Evolutionary conservation across 2,113 vertebrate species (phyloP), one percentile per base, ranked within the genome.

Genomic region (Gopherus flavomarginatus): DNA sequence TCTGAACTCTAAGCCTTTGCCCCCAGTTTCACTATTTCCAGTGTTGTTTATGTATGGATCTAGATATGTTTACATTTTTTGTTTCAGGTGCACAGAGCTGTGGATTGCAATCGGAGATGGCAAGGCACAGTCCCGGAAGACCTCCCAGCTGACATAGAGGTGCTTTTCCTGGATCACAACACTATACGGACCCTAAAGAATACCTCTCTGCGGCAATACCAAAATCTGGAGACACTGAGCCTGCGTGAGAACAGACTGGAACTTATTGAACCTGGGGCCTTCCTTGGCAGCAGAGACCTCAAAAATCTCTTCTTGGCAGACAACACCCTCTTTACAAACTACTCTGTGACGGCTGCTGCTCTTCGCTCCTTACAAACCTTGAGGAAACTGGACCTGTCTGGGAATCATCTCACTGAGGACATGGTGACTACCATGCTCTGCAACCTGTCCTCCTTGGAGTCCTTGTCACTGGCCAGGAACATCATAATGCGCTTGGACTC

Each of bases 131-230:
- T 99, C 88, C 99, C 99, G 83, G 75, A 29, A 59, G 88, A 96
- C 81, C 98, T 99, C 50, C 98, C 94, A 1, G 88, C 88, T 2
- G 79, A 97, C 85, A 98, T 95, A 0, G 96, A 98, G 90, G 98
- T 98, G 77, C 98, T 99, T 83, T 96, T 99, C 72, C 97, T 99
- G 22, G 98, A 99, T 95, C 90, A 98, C 97, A 99, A 99, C 94
- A 93, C 97, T 77, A 98, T 99, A 42, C 85, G 78, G 94, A 98
- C 96, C 79, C 98, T 99, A 97, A 94, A 89, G 87, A 98, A 98
- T 47, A 62, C 86, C 35, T 98, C 98, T 75, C 97, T 99, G 31
- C 96, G 96, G 83, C 83, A 2, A 0, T 99, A 99, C 93, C 97
- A 95, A 4, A 96, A 94, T n/a, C 96, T 99, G 94, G 97, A 88